Evolutionary conservation across 2,113 vertebrate genomes (phyloP).

Genomic region (Empidonax traillii): DNA sequence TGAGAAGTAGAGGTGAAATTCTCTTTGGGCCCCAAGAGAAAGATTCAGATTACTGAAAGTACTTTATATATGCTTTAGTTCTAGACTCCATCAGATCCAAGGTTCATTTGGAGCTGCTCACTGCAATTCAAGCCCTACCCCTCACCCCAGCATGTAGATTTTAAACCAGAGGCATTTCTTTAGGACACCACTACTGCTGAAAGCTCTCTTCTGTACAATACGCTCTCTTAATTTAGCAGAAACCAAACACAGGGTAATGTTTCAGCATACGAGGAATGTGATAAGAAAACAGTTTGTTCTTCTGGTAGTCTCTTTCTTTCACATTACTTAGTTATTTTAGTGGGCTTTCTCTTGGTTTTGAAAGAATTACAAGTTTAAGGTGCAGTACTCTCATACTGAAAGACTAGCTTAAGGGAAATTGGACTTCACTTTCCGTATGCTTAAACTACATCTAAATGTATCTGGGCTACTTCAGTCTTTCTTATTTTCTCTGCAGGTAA

Average conservation of each 20-base stretch:
- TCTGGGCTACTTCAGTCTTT: background rate
- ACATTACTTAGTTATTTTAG: background rate
- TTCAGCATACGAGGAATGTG: background rate
- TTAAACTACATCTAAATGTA: background rate
- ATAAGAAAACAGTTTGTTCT: background rate
- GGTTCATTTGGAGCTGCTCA: background rate
- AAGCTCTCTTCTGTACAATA: background rate
- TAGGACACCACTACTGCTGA: background rate
- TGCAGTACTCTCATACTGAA: background rate
- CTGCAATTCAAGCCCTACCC: background rate
- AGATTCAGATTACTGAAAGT: background rate
- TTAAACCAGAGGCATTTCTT: background rate
- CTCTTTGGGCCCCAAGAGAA: background rate
- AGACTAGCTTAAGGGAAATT: background rate
- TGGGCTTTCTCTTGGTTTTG: background rate
- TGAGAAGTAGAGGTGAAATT: background rate
- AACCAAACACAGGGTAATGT: background rate
- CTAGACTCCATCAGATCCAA: background rate
- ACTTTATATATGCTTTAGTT: background rate
- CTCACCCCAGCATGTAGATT: background rate
- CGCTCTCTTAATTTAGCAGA: background rate
- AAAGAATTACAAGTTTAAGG: background rate
- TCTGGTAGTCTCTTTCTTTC: background rate
- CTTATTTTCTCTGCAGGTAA: background rate
- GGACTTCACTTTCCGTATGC: background rate